Percentiles rank a stretch among this genome's conserved stretches.
Conservation (phyloP, 2,888 invertebrate species). For the Philonicus albiceps region DNA sequence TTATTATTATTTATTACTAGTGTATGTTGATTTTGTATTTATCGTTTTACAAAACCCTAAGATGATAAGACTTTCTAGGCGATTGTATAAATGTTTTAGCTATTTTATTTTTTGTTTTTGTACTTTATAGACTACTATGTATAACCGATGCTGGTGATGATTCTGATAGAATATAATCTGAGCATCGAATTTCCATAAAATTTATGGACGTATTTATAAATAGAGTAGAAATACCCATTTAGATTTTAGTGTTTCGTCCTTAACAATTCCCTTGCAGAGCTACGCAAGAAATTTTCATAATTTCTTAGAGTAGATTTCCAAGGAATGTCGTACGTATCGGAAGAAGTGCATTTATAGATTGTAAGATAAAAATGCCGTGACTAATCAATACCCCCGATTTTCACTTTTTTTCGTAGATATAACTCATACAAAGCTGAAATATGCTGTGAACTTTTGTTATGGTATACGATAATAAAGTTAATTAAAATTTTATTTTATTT, state of each 20-base stretch:
- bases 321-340: slow-evolving; percentile 23
- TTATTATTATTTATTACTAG: neutral
- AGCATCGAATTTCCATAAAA: slow-evolving; percentile 28
- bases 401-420: neutral
- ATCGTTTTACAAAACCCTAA: neutral
- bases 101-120: neutral
- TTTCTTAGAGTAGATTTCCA: slow-evolving; percentile 3
- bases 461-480: slow-evolving; percentile 28
- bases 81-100: neutral
- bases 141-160: neutral
- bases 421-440: slow-evolving; percentile 41
- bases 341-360: slow-evolving; percentile 34
- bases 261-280: slow-evolving; percentile 1
- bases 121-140: neutral
- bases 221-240: neutral
- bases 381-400: neutral
- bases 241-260: neutral
- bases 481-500: neutral
- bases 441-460: slow-evolving; percentile 35
- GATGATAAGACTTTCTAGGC: neutral
- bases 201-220: slow-evolving; percentile 24
- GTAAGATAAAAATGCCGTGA: slow-evolving; percentile 1
- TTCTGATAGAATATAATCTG: neutral
- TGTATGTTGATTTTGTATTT: neutral
- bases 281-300: neutral